Conservation (phyloP, 2,888 invertebrate genomes). For the Athripsodes cinereus region DNA sequence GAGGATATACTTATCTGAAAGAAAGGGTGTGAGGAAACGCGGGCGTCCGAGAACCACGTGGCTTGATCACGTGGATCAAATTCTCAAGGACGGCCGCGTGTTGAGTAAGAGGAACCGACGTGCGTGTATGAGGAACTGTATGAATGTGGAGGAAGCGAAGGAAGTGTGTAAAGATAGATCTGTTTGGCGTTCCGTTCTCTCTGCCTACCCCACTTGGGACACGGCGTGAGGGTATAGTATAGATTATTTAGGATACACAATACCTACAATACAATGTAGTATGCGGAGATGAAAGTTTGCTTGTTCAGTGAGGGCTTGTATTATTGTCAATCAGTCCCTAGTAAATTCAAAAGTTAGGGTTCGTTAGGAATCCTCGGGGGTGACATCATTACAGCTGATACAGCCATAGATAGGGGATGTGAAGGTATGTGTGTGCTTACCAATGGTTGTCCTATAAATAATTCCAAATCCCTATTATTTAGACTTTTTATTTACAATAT, state of each 20-base stretch:
- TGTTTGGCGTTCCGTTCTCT: no score
- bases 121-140: no score
- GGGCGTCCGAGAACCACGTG: no score
- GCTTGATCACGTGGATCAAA: no score
- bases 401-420: neutral
- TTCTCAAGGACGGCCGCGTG: no score
- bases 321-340: neutral
- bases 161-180: no score
- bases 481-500: neutral
- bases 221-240: no score
- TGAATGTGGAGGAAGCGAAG: no score
- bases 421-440: neutral
- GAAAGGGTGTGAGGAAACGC: no score
- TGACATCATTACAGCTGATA: constrained; percentile 1
- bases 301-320: neutral
- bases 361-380: neutral
- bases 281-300: neutral
- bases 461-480: neutral
- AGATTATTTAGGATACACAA: neutral
- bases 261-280: neutral
- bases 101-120: no score
- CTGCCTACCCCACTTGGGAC: no score
- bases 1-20: no score
- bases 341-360: constrained; percentile 2
- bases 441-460: neutral